Percentiles rank a stretch among this genome's conserved stretches.
These are phyloP conservation scores for Arctia plantaginis DNA, from an alignment of 2,888 invertebrate species.

Conservation along the genomic window DNA sequence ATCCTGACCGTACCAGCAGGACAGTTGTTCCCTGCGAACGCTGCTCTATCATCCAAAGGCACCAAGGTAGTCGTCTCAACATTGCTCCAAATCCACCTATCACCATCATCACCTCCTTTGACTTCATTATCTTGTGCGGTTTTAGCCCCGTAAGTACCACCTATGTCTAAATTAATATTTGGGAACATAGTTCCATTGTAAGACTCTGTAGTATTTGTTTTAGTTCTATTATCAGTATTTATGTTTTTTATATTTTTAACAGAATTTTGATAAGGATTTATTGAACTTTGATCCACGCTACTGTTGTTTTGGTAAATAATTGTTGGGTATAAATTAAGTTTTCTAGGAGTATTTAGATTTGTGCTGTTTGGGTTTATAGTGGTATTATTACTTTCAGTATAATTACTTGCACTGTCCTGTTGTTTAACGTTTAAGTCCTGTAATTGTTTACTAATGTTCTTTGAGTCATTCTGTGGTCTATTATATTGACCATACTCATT, in stretches of 20 bases:
- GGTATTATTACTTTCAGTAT: background rate
- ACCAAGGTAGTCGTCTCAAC: constrained; percentile 19
- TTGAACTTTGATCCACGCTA: constrained; percentile 10
- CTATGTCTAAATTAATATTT: background rate
- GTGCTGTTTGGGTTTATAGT: background rate
- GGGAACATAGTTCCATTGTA: constrained; percentile 1
- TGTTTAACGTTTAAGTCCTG: constrained; percentile 26
- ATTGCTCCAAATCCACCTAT: constrained; percentile 45
- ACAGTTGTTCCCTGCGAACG: constrained; percentile 34
- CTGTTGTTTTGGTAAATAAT: background rate
- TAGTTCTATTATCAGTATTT: constrained; percentile 12
- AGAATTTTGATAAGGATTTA: constrained; percentile 14
- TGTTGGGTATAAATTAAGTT: background rate
- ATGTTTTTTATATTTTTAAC: background rate
- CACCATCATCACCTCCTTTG: constrained; percentile 15
- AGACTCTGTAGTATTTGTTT: constrained; percentile 11
- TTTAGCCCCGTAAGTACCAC: constrained; percentile 10
- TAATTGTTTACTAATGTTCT: constrained; percentile 25
- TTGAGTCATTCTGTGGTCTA: constrained; percentile 2
- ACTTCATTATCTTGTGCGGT: constrained; percentile 33
- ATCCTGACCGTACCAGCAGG: constrained; percentile 31
- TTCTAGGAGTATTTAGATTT: background rate
- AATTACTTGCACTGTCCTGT: constrained; percentile 7
- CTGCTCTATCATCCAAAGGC: constrained; percentile 36
- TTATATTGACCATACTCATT: constrained; percentile 8